phyloP scores from a whole-genome alignment of 2,113 vertebrate genomes.

The Ammospiza nelsoni region DNA sequence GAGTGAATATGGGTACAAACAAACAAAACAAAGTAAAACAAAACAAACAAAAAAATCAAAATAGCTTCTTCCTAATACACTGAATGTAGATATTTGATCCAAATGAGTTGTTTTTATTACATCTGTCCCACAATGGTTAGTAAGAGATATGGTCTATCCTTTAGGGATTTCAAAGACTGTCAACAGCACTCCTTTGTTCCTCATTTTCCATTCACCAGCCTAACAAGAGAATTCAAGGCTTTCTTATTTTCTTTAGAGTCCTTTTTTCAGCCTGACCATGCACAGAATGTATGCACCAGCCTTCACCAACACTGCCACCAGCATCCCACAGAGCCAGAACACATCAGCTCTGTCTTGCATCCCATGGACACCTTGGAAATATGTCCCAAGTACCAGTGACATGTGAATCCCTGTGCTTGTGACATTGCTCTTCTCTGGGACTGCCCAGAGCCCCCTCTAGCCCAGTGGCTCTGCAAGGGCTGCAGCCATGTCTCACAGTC shows the following conservation, averaged over 20 bases:
- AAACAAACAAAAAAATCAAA: neutral
- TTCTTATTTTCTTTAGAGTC: neutral
- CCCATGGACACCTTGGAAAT: neutral
- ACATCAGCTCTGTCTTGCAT: neutral
- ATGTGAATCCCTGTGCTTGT: neutral
- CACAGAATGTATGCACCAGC: neutral
- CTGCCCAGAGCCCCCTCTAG: neutral
- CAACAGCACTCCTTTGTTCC: neutral
- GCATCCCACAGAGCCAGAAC: neutral
- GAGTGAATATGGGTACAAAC: neutral
- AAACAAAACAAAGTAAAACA: neutral
- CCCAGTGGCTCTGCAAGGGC: neutral
- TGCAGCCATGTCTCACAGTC: neutral
- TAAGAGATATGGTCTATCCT: neutral
- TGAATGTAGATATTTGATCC: neutral
- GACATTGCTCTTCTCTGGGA: neutral
- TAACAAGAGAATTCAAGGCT: neutral
- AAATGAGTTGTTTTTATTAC: neutral
- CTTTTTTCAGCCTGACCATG: neutral
- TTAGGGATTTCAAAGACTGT: neutral
- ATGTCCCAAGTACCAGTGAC: neutral
- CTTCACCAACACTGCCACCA: neutral
- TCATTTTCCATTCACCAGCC: neutral
- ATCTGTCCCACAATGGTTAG: neutral
- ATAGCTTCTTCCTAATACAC: neutral